Evolutionary conservation across 1,140 invertebrate species (phyloP), one percentile per base, ranked within the genome.

Genomic region (Listronotus oregonensis): DNA sequence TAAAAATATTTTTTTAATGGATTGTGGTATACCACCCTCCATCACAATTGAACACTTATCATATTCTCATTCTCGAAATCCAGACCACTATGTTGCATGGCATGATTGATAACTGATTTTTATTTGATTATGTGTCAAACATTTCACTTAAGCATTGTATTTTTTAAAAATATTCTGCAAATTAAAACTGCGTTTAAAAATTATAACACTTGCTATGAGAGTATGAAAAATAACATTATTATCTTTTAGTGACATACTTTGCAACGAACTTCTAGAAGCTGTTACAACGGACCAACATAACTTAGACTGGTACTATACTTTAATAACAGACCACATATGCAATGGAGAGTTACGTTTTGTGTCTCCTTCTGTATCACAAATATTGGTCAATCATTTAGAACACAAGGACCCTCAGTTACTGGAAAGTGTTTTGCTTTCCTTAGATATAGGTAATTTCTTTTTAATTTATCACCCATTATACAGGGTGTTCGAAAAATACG

Each of bases 371-470:
- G 86, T 90, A 40, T 85, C 87, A n/a, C 89, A 91, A 75, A 83
- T 86, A 34, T 79, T 91, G 43, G 84, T 90, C 12, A 76, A 77
- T 1, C 80, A 89, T 64, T 84, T 85, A 69, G 86, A 88, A 71
- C 79, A 80, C 64, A 85, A 80, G 71, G 81, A 82, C 73, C 74
- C 71, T 67, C 82, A 87, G 76, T 84, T 85, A 47, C 80, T 97
- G 11, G 93, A 97, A 76, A 84, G 88, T 6, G 88, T 94, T 64
- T 85, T 96, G 39, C 85, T 95, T 7, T 88, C 92, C 72, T 79
- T 97, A 31, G 87, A 94, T 62, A 89, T 97, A 50, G 55, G 63
- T 65, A 65, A 7, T 43, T 43, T 43, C 6, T 44, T 14, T 14
- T 44, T 14, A 40, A 12, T 10, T 40, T 14, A 14, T 2, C 7